These are phyloP conservation scores for Macaria liturata DNA, from an alignment of 2,888 invertebrate species.

Conservation along the genomic window DNA sequence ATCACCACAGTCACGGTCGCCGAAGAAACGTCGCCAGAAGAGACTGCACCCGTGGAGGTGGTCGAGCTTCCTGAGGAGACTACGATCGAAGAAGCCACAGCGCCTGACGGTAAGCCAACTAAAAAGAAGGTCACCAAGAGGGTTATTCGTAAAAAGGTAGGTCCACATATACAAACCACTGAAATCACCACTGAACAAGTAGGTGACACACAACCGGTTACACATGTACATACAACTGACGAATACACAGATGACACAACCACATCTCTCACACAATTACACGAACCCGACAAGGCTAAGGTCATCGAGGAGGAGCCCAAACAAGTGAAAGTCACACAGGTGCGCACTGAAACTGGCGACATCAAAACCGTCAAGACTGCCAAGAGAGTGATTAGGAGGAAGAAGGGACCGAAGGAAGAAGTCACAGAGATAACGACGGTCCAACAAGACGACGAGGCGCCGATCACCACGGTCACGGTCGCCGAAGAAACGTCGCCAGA, in stretches of 20 bases:
- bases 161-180: conserved; percentile 53
- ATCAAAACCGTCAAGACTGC: conserved; percentile 36
- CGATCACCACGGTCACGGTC: conserved; percentile 16
- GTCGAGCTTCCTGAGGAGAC: conserved; percentile 41
- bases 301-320: conserved; percentile 33
- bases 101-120: conserved; percentile 47
- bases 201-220: conserved; percentile 40
- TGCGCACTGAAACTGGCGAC: conserved; percentile 44
- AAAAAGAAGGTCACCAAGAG: conserved; percentile 42
- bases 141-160: conserved; percentile 45
- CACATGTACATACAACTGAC: conserved; percentile 40
- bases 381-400: conserved; percentile 47
- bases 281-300: conserved; percentile 26
- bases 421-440: conserved; percentile 30
- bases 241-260: conserved; percentile 32
- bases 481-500: conserved; percentile 29
- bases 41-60: conserved; percentile 32
- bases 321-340: conserved; percentile 38
- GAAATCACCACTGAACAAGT: conserved; percentile 49
- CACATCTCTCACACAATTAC: conserved; percentile 27
- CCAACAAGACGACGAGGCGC: conserved; percentile 50
- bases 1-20: conserved; percentile 22
- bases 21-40: conserved; percentile 10
- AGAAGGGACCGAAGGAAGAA: conserved; percentile 20
- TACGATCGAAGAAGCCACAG: conserved; percentile 35